Base-by-base conservation (phyloP, 2,888 invertebrate species). In the Synanthedon formicaeformis region DNA sequence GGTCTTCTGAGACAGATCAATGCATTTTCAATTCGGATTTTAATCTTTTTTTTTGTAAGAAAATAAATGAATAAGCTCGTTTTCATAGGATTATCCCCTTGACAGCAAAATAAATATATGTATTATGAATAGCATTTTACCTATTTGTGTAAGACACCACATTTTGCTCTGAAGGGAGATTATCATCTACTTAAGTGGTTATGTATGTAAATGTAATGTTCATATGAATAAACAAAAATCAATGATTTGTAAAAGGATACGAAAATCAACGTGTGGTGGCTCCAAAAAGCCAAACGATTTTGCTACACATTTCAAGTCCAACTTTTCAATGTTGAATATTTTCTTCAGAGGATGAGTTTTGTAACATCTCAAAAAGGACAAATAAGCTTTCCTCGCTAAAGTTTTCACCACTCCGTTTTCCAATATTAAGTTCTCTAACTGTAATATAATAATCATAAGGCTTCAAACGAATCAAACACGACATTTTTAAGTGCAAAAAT, bases 341-440 rank as follows among this genome's bases (percentile, higher is more conserved):
- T 92, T 92, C 77, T 95, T 97, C 68, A 97, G 87, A 64, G 94
- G 94, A 86, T 99, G 98, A 12, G 96, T 96, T 77, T 97, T 96
- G 74, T 99, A 99, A 12, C 99, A 95, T 59, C 98, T 90, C 1
- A 99, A 92, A 74, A 96, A 99, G 0, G 96, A 92, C 65, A 97
- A 96, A 81, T 95, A 99, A 0, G 97, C 99, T 72, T 97, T 97
- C 75, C 96, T 94, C 2, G 96, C 98, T 18, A 96, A 93, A 73
- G 92, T 91, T 87, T 97, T 95, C 60, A 99, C 89, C 66, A 95
- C 96, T 67, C 98, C 98, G 79, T 98, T 98, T 71, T 92, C 95
- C 50, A 91, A 85, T 63, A 99, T 93, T 58, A 99, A 81, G 69
- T 96, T 94, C 86, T 99, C 97, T 67, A 99, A 80, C 96, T 98